Evolutionary conservation across 64 coral and sea anemone species (phyloP).

Genomic region (Astreopora myriophthalma): DNA sequence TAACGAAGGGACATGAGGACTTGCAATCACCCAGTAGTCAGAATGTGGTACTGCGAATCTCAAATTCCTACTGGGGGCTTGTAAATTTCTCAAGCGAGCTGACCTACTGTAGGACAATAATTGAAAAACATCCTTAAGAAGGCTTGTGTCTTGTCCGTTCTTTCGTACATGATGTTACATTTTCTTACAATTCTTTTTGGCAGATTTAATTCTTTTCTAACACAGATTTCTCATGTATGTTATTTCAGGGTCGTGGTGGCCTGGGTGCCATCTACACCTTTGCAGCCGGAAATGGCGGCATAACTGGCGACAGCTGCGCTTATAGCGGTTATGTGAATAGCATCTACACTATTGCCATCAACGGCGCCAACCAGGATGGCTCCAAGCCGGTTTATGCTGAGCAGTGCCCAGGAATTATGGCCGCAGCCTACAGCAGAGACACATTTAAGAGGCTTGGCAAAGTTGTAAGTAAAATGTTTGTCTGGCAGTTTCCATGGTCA

Average conservation of each 20-base stretch:
- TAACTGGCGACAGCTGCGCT: constrained; percentile 42
- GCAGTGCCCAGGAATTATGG: constrained; percentile 42
- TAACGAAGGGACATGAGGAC: no score
- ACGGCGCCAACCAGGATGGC: constrained; percentile 37
- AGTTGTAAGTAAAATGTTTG: constrained; percentile 5
- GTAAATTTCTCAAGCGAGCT: no score
- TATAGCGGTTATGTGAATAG: constrained; percentile 60
- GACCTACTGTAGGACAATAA: no score
- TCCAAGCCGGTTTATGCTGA: constrained; percentile 28
- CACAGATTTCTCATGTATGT: neutral
- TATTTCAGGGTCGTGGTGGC: constrained; percentile 10
- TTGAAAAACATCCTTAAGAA: no score
- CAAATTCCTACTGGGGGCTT: no score
- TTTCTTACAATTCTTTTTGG: no score
- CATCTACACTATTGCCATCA: constrained; percentile 53
- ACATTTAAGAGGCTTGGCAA: neutral
- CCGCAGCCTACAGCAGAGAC: constrained; percentile 38
- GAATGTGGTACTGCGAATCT: no score
- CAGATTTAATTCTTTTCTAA: no score
- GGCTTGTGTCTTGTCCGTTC: no score
- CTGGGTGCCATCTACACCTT: constrained; percentile 49
- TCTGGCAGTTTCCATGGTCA: no score
- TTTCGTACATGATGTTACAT: no score
- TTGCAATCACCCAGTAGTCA: no score
- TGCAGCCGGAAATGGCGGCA: constrained; percentile 56